These are phyloP conservation scores for Pelecanoides urinatrix DNA, from an alignment of 2,113 vertebrate species.

Conservation along the genomic window DNA sequence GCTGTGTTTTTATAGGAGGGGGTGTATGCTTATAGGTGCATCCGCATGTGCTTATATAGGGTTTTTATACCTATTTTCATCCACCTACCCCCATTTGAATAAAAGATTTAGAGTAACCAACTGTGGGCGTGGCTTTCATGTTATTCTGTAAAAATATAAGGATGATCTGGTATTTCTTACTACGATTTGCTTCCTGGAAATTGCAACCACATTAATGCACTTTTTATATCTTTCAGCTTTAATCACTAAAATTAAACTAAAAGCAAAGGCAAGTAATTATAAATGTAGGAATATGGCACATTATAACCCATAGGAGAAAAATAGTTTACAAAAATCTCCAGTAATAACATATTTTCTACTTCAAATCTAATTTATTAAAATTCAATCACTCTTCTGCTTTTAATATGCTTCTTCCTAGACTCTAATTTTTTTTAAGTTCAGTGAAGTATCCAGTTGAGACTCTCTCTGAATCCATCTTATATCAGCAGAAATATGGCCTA, in stretches of 20 bases:
- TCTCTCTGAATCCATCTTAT: not conserved
- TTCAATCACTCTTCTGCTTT: not conserved
- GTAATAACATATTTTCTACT: not conserved
- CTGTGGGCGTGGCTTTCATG: not conserved
- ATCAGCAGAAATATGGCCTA: not conserved
- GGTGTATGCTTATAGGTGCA: not conserved
- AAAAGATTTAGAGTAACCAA: not conserved
- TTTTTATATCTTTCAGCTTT: not conserved
- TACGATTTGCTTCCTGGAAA: not conserved
- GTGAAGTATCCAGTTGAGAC: not conserved
- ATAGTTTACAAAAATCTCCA: not conserved
- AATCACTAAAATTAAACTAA: not conserved
- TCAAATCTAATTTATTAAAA: not conserved
- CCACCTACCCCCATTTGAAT: not conserved
- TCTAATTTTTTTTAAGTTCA: not conserved
- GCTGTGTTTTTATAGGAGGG: not conserved
- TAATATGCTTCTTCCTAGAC: not conserved
- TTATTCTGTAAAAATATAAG: not conserved
- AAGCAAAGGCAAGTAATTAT: not conserved
- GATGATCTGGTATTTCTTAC: not conserved
- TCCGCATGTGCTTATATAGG: not conserved
- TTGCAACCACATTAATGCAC: not conserved
- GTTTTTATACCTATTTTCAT: not conserved
- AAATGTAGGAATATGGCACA: not conserved
- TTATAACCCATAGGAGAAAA: not conserved